Percentiles rank a stretch among this genome's conserved stretches.
Conservation (phyloP, 2,113 vertebrate genomes). For the Prinia subflava region DNA sequence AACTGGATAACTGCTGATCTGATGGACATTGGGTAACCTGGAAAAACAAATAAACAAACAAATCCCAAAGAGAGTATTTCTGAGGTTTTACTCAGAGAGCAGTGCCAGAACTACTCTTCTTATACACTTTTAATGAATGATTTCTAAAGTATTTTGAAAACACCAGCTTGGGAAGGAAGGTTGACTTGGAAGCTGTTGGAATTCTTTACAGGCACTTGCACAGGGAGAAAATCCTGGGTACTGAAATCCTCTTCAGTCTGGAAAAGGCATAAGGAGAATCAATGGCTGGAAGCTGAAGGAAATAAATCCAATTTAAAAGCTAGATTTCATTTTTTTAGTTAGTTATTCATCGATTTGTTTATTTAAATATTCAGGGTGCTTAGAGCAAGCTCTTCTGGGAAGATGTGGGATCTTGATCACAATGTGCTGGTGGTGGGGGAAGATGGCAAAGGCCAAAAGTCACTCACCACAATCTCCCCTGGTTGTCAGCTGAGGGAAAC, state of each 20-base stretch:
- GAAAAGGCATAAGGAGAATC: background rate
- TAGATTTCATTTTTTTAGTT: background rate
- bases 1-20: background rate
- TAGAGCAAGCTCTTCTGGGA: background rate
- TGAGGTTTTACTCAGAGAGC: background rate
- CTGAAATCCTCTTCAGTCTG: background rate
- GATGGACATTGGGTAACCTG: background rate
- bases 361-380: background rate
- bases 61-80: background rate
- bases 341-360: background rate
- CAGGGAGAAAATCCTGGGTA: background rate
- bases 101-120: background rate
- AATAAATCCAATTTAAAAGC: background rate
- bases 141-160: background rate
- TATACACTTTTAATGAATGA: background rate
- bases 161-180: background rate
- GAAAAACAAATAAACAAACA: background rate
- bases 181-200: background rate
- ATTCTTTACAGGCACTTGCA: background rate
- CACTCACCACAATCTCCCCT: background rate
- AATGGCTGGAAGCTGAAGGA: background rate
- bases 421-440: background rate
- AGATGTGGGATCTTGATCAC: background rate
- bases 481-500: background rate
- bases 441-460: background rate